Conservation (phyloP, 2,113 vertebrate genomes). For the human (Homo sapiens) region DNA sequence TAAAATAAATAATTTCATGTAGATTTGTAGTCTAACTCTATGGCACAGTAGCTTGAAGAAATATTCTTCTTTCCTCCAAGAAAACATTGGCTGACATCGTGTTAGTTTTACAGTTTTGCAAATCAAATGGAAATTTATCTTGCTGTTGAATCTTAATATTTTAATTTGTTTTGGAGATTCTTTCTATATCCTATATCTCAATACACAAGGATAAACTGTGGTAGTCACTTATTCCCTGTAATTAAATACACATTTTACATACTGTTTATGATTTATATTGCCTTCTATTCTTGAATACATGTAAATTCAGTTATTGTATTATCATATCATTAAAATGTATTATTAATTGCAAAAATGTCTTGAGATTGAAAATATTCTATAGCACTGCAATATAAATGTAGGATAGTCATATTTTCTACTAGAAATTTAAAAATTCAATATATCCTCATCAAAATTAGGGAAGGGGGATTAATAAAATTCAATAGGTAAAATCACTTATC, state of each 20-base stretch:
- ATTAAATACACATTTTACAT: neutral
- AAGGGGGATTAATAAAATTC: neutral
- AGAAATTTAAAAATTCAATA: neutral
- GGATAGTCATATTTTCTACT: neutral
- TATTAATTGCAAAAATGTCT: neutral
- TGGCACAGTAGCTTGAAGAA: neutral
- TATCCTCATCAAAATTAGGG: neutral
- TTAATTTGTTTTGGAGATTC: neutral
- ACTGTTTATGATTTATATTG: neutral
- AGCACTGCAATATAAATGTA: neutral
- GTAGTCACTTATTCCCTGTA: neutral
- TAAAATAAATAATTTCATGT: neutral
- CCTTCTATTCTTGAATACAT: neutral
- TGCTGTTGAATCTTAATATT: neutral
- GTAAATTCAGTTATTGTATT: neutral
- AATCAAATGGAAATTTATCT: neutral
- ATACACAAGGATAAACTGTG: neutral
- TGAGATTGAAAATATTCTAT: neutral
- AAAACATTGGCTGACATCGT: neutral
- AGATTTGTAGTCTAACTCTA: neutral
- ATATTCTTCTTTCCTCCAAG: neutral
- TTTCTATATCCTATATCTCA: neutral
- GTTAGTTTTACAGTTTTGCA: neutral
- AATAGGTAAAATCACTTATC: neutral
- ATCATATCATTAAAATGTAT: neutral